Base-by-base conservation (phyloP, 2,888 invertebrate genomes). In the Drosophila multiciliata region DNA sequence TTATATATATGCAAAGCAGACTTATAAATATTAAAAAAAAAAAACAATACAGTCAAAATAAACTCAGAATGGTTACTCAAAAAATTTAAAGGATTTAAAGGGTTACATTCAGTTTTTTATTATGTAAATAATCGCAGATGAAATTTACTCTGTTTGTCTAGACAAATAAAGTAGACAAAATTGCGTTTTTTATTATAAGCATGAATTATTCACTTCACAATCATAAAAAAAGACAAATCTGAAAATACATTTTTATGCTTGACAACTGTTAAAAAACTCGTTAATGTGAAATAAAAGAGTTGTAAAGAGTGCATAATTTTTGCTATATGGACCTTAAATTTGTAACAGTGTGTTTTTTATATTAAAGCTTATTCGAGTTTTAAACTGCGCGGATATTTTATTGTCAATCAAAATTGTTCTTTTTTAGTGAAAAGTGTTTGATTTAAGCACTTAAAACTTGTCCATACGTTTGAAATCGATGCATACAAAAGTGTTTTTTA, bases 21-120 rank as follows among this genome's bases (percentile, higher is more conserved):
- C 42, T 42, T 72, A 73, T 89, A 79, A 89, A 85, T 85, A 79
- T 54, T 77, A 42, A 52, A 49, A 74, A 63, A 6, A 15, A 36
- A 29, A 6, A 15, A 45, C 7, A 36, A 3, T 32, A 26, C 20
- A 42, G 11, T 35, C 60, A 53, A 53, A 7, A 32, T 29, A 42
- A 63, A 40, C 20, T 50, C 7, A 20, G 23, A 20, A n/a, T 52
- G 23, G 15, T 36, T 26, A 33, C 38, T 32, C 12, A 32, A 0
- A 20, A 3, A 48, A 50, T 26, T 7, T 26, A 35, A 35, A 15
- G 17, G 55, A 48, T 65, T 60, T 9, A 38, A 26, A 23, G 57
- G 29, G 0, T 9, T 15, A 1, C 15, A 40, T n/a, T 50, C 11
- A 6, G 5, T 40, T 32, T 40, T 1, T 11, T 26, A 3, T 20